phyloP scores from a whole-genome alignment of 2,888 invertebrate species.

The Iselma pallidipennis region DNA sequence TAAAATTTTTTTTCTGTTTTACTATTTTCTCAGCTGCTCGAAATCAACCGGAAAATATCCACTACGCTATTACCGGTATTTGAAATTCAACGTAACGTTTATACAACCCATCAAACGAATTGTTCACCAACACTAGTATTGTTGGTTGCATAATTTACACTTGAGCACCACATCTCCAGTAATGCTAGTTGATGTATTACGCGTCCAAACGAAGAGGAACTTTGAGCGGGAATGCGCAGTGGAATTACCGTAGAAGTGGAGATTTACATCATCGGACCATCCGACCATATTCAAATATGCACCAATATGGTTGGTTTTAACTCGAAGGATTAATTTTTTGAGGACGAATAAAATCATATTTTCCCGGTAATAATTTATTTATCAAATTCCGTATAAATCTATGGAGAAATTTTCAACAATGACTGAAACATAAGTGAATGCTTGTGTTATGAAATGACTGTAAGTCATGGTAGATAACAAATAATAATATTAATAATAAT shows the following conservation, averaged over 20 bases:
- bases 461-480: no score
- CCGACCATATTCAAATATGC: no score
- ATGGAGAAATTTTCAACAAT: not conserved
- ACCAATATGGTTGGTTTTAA: no score
- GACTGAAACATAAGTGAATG: not conserved
- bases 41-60: not conserved
- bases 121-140: not conserved
- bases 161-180: no score
- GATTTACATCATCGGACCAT: no score
- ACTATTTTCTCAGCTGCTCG: not conserved
- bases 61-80: no score
- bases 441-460: not conserved
- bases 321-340: no score
- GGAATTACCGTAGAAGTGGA: no score
- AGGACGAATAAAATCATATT: not conserved
- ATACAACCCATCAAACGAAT: not conserved
- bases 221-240: no score
- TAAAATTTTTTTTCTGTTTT: not conserved
- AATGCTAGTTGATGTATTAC: no score
- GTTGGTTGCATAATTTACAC: not conserved
- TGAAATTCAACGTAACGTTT: no score
- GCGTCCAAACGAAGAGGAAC: no score
- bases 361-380: not conserved
- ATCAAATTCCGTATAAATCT: not conserved
- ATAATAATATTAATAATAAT: not conserved